Evolutionary conservation across 2,797 vertebrate species (phyloP), one percentile per base, ranked within the genome.

Genomic region (Sebastes vulpes): DNA sequence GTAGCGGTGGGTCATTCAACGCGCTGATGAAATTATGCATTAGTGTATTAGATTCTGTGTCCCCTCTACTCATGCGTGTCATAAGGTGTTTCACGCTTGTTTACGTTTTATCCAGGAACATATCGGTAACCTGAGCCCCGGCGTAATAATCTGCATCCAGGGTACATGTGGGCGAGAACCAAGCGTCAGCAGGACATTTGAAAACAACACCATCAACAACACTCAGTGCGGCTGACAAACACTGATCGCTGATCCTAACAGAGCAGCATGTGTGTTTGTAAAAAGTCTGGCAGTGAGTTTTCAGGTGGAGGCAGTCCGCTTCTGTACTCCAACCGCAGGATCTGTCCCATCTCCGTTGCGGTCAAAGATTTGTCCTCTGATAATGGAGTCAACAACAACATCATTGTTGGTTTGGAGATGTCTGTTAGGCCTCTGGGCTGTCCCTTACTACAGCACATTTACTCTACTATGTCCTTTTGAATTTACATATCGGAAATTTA

Each of bases 161-260:
- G 86, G 87, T 87, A 91, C 86, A 79, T 78, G 92, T 86, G 88
- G 76, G 87, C 71, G 86, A 90, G 82, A 69, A 82, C 75, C 61
- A 54, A 86, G 84, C 56, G 58, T 83, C 76, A 83, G 84, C 90
- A 94, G 92, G 87, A 93, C 91, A 91, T 92, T 93, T 91, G 85
- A 95, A 95, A 96, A 96, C 93, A 95, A 95, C 95, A 95, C 91
- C 92, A 77, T 93, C 89, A 93, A 95, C 93, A 94, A 90, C 88
- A 85, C 82, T 79, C 76, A 32, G 14, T 23, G 63, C 11, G 14
- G 76, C 80, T 65, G 79, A 81, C 88, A 91, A 94, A 94, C 90
- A 94, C 78, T 7, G 59, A 65, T 12, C 6, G 29, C 79, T 56
- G 79, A 86, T 86, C 79, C 84, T 72, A 78, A 82, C 88, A 89